Conservation (phyloP, 2,888 invertebrate species). For the Platycnemis pennipes region DNA sequence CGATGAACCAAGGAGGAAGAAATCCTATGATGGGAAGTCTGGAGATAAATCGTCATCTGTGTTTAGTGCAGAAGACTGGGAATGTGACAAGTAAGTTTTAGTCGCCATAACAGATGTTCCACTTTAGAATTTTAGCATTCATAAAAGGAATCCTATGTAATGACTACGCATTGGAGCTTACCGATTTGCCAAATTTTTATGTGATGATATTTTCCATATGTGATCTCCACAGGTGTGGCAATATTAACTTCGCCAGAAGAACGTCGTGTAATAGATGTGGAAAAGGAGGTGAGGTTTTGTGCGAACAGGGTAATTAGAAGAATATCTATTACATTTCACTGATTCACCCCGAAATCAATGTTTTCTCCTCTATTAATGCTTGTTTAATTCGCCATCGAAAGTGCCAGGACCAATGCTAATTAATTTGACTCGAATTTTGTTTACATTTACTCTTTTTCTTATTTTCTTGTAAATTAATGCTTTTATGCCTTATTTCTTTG, state of each 20-base stretch:
- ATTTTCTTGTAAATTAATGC: not conserved
- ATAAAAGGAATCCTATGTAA: no score
- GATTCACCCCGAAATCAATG: no score
- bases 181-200: no score
- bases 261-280: slow-evolving; percentile 95
- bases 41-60: slow-evolving; percentile 41
- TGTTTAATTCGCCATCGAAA: no score
- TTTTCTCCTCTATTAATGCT: no score
- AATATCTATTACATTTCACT: no score
- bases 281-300: slow-evolving; percentile 81
- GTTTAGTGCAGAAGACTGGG: slow-evolving; percentile 60
- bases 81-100: slow-evolving; percentile 57
- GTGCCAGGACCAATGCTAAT: no score
- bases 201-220: not conserved
- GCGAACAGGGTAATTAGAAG: not conserved
- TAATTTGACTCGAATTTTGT: no score
- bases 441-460: no score
- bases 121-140: not conserved
- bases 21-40: slow-evolving; percentile 48
- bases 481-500: not conserved
- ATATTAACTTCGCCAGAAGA: slow-evolving; percentile 96
- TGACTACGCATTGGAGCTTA: no score
- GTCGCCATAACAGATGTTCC: not conserved
- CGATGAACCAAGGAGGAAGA: slow-evolving; percentile 47
- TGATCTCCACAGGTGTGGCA: slow-evolving; percentile 86